phyloP scores from a whole-genome alignment of 2,113 vertebrate species.

The Microtus oregoni region DNA sequence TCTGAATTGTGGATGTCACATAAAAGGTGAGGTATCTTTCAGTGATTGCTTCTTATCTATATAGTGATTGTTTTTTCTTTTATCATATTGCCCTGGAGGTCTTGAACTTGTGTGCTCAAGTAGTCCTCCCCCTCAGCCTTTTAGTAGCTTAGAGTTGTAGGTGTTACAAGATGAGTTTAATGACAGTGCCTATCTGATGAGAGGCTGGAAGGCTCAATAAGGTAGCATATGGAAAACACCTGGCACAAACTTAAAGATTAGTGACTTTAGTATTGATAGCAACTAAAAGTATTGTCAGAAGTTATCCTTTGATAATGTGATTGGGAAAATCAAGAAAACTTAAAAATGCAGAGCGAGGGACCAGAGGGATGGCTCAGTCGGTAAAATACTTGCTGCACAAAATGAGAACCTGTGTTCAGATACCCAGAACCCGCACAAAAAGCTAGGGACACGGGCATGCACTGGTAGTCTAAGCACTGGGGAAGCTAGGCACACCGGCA shows the following conservation, averaged over 20 bases:
- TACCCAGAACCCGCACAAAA: background rate
- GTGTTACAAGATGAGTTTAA: conserved; percentile 54
- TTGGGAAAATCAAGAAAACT: background rate
- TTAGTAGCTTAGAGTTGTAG: background rate
- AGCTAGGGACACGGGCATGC: background rate
- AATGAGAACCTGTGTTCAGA: too few species aligned
- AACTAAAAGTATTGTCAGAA: background rate
- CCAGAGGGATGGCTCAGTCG: too few species aligned
- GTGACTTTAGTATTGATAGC: conserved; percentile 24
- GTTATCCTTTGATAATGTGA: background rate
- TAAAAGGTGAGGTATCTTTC: conserved; percentile 33
- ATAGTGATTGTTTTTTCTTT: conserved; percentile 6
- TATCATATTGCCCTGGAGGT: background rate
- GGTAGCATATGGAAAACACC: background rate
- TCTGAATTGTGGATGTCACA: conserved; percentile 6
- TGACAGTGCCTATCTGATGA: background rate
- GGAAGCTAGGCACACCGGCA: too few species aligned
- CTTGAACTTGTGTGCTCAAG: background rate
- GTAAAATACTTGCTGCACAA: too few species aligned
- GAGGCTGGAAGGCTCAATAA: background rate
- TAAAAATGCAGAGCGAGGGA: background rate
- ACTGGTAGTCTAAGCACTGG: background rate
- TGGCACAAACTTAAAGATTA: conserved; percentile 36
- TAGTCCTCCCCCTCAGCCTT: background rate
- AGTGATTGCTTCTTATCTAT: conserved; percentile 26